Evolutionary conservation across 2,113 vertebrate genomes (phyloP).

Genomic region (Mungos mungo): DNA sequence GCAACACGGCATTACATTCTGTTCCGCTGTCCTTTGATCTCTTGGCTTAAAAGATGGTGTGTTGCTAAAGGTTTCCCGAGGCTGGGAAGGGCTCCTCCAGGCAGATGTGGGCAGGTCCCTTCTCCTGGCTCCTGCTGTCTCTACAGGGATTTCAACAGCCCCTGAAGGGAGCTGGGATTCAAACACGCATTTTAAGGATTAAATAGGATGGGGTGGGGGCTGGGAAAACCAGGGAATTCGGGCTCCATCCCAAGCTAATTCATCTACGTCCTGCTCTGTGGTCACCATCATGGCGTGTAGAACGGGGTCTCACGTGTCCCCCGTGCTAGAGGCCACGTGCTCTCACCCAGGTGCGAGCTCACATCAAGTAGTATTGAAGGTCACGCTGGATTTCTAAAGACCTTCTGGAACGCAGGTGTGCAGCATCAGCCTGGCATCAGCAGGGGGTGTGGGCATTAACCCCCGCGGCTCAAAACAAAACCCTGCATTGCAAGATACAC

Average conservation of each 20-base stretch:
- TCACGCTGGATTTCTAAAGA: not conserved
- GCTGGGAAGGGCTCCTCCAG: not conserved
- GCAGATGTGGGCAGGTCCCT: not conserved
- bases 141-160: not conserved
- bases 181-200: no score
- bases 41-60: not conserved
- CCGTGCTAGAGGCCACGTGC: not conserved
- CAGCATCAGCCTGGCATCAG: rapidly evolving
- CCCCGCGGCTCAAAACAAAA: not conserved
- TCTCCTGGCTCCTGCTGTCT: not conserved
- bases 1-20: not conserved
- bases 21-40: not conserved
- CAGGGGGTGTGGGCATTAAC: no score
- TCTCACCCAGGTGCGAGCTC: not conserved
- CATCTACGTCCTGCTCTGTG: no score
- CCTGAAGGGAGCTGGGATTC: not conserved
- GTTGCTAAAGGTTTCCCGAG: no score
- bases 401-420: not conserved
- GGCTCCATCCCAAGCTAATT: not conserved
- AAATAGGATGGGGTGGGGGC: not conserved
- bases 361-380: no score
- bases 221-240: not conserved
- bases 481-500: rapidly evolving
- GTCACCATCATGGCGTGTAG: no score
- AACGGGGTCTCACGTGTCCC: not conserved